Evolutionary conservation across 2,113 vertebrate species (phyloP).

Genomic region (Gymnogyps californianus): DNA sequence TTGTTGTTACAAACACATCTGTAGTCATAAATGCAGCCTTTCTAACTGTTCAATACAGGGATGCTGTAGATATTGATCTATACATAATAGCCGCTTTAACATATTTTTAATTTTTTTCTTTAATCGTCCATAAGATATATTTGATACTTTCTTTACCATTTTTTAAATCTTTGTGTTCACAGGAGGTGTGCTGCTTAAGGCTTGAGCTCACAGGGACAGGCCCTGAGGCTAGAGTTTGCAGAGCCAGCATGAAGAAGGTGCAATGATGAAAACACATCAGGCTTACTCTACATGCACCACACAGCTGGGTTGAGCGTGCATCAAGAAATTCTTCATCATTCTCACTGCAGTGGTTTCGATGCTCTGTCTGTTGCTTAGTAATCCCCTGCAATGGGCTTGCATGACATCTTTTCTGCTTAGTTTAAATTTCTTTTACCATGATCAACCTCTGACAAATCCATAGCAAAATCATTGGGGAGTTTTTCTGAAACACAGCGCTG

Average conservation of each 20-base stretch:
- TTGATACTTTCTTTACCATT: background rate
- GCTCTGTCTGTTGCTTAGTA: background rate
- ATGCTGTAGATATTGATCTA: background rate
- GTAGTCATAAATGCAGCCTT: background rate
- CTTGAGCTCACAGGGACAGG: background rate
- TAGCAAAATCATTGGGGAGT: background rate
- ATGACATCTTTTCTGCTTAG: background rate
- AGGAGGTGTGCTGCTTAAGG: background rate
- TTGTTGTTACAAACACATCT: background rate
- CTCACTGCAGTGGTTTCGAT: background rate
- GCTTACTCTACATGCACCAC: background rate
- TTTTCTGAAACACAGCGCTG: background rate
- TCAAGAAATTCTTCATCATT: background rate
- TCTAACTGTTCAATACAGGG: background rate
- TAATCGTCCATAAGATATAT: background rate
- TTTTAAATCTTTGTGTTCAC: background rate
- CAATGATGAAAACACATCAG: background rate
- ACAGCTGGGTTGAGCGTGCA: fast-evolving
- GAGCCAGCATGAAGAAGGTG: background rate
- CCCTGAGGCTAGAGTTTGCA: background rate
- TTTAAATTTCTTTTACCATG: background rate
- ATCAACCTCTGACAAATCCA: background rate
- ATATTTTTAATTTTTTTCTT: background rate
- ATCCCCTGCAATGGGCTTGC: background rate
- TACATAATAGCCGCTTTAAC: background rate